Conservation (phyloP, 2,797 vertebrate genomes). For the Ispidina lecontei region DNA sequence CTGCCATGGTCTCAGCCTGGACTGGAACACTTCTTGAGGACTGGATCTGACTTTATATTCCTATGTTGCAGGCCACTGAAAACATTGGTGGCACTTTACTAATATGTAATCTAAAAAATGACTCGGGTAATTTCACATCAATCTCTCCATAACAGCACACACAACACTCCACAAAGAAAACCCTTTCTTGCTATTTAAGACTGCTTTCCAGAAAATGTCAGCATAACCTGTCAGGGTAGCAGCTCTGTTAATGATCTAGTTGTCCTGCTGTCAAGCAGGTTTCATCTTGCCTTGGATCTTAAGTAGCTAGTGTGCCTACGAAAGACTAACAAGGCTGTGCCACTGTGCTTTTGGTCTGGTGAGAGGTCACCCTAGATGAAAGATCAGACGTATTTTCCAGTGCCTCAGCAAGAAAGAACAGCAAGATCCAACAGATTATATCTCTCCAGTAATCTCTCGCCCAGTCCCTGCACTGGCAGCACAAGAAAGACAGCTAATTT, state of each 20-base stretch:
- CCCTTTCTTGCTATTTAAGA: neutral
- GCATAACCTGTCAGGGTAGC: neutral
- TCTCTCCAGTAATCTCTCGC: neutral
- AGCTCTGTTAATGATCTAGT: neutral
- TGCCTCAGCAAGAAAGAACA: neutral
- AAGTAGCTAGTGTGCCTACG: neutral
- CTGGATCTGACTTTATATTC: neutral
- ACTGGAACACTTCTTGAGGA: neutral
- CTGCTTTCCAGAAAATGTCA: neutral
- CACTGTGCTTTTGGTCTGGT: neutral
- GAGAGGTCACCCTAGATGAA: neutral
- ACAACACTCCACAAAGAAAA: neutral
- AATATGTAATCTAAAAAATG: neutral
- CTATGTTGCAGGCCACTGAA: neutral
- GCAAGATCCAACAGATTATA: neutral
- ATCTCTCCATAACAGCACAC: neutral
- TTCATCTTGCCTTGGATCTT: constrained; percentile 8
- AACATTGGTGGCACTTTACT: neutral
- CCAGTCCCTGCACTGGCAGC: neutral
- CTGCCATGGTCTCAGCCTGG: neutral
- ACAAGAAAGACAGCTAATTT: neutral
- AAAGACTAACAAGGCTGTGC: neutral
- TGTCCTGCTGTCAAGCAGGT: neutral
- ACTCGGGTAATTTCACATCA: neutral
- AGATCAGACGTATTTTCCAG: neutral